Evolutionary conservation across 1,140 invertebrate species (phyloP).

Genomic region (Drosophila lacertosa): DNA sequence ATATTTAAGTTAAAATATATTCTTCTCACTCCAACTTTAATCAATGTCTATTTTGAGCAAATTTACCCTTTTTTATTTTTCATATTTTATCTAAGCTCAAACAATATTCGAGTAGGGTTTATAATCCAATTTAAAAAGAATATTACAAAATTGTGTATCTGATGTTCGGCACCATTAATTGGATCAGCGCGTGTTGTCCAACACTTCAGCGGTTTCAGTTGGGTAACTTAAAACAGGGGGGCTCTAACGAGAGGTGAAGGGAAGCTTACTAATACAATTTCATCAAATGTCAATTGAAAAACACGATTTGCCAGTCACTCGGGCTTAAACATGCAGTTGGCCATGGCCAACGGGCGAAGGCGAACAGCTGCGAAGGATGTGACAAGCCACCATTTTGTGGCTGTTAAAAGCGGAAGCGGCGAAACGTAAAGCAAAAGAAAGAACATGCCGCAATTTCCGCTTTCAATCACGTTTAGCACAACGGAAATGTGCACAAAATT

Average conservation of each 20-base stretch:
- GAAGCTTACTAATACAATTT: conserved; percentile 66
- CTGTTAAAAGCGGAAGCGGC: conserved; percentile 65
- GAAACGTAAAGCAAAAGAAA: conserved; percentile 31
- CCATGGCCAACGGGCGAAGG: neutral
- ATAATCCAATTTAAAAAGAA: neutral
- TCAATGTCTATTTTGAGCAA: too few relatives aligned
- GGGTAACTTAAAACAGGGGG: neutral
- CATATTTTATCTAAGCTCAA: too few relatives aligned
- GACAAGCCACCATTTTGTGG: conserved; percentile 50
- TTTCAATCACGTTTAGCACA: conserved; percentile 72
- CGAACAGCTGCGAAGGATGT: conserved; percentile 3
- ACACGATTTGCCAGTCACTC: conserved; percentile 64
- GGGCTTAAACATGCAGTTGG: conserved; percentile 21
- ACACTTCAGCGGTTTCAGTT: conserved; percentile 34
- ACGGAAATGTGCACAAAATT: conserved; percentile 67
- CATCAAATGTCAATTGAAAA: conserved; percentile 78
- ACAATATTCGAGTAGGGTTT: too few relatives aligned
- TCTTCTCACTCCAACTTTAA: too few relatives aligned
- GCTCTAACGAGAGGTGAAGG: neutral
- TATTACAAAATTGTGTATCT: conserved; percentile 1
- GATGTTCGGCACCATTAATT: conserved; percentile 54
- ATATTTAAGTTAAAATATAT: too few relatives aligned
- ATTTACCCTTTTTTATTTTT: too few relatives aligned
- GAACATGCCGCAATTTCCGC: conserved; percentile 71
- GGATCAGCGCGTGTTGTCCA: conserved; percentile 47